Conservation (phyloP, 2,888 invertebrate genomes). For the Luffia ferchaultella region DNA sequence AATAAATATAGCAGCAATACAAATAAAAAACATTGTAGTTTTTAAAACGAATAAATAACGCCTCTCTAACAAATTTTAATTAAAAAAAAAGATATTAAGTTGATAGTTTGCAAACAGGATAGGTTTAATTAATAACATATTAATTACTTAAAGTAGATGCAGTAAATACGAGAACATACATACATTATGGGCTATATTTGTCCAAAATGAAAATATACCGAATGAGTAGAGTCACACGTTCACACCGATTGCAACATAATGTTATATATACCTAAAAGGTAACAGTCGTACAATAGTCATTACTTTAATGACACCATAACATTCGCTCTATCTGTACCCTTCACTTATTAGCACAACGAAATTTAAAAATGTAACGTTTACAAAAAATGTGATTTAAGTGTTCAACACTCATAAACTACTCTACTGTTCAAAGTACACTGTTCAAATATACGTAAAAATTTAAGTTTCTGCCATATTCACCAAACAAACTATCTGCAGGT, state of each 20-base stretch:
- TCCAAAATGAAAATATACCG: neutral
- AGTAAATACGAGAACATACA: neutral
- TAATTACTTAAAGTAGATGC: neutral
- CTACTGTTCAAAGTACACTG: conserved; percentile 18
- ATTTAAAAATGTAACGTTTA: neutral
- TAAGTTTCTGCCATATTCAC: conserved; percentile 62
- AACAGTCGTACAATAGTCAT: neutral
- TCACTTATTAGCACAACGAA: neutral
- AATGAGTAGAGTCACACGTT: neutral
- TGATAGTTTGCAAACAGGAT: neutral
- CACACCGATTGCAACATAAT: neutral
- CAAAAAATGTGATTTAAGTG: conserved; percentile 18
- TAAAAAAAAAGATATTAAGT: neutral
- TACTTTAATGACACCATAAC: neutral
- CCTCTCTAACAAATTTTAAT: no score
- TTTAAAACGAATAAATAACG: no score
- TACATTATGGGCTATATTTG: neutral
- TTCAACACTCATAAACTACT: conserved; percentile 39
- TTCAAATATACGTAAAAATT: conserved; percentile 8
- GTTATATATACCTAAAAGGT: neutral
- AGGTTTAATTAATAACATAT: neutral
- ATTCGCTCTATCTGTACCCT: neutral
- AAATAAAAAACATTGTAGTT: no score
- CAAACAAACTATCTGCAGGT: conserved; percentile 54
- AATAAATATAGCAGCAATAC: no score